A percentile compares a stretch with the other conserved stretches of the same genome.
These are phyloP conservation scores for Uropetala carovei DNA, from an alignment of 2,888 invertebrate genomes.

Conservation along the genomic window DNA sequence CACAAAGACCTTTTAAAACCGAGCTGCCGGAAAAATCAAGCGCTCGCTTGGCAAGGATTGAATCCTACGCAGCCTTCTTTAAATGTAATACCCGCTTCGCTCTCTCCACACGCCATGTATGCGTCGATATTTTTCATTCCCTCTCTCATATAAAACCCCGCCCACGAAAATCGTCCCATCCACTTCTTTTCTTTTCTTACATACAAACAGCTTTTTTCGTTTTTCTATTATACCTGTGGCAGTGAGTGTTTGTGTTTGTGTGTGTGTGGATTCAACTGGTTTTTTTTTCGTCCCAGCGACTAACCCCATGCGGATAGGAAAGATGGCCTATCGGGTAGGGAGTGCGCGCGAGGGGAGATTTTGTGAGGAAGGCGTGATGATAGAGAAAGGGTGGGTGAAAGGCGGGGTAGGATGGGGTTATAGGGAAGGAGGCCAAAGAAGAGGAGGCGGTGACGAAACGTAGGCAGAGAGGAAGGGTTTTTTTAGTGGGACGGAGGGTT, in stretches of 20 bases:
- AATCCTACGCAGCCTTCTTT: slow-evolving; percentile 30
- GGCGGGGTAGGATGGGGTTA: neutral
- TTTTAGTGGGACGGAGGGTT: neutral
- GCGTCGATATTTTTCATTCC: too few relatives aligned
- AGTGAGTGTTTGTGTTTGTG: neutral
- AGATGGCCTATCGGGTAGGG: too few relatives aligned
- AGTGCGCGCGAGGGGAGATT: too few relatives aligned
- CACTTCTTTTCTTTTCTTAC: too few relatives aligned
- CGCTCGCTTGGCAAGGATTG: slow-evolving; percentile 28
- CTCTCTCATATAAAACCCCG: too few relatives aligned
- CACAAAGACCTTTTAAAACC: slow-evolving; percentile 18
- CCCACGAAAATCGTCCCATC: too few relatives aligned
- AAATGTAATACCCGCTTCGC: slow-evolving; percentile 38
- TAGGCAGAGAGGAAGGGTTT: neutral
- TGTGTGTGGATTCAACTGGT: neutral
- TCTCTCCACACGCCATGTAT: slow-evolving; percentile 31
- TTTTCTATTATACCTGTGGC: neutral
- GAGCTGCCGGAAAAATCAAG: neutral
- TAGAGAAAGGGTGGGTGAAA: neutral
- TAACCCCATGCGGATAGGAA: too few relatives aligned
- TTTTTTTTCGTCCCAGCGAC: neutral
- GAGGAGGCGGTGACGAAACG: neutral
- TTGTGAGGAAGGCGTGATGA: too few relatives aligned
- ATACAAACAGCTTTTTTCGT: too few relatives aligned
- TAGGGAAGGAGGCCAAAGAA: neutral